Conservation (phyloP, 2,113 vertebrate genomes). For the Cottus gobio region DNA sequence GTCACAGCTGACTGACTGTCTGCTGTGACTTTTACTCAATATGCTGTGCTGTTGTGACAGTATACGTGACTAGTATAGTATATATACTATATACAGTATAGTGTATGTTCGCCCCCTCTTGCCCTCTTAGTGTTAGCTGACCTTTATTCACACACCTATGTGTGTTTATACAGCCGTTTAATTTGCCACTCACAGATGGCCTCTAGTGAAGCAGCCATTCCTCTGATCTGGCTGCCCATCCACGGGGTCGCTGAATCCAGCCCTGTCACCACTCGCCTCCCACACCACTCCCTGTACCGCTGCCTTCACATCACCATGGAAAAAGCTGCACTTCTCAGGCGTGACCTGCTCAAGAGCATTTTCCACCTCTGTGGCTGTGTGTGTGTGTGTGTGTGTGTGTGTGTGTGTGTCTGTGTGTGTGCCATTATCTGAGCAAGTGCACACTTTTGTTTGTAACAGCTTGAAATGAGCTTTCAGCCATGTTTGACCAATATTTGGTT, state of each 20-base stretch:
- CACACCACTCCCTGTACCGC: conserved; percentile 61
- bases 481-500: background rate
- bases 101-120: conserved; percentile 37
- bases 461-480: conserved; percentile 7
- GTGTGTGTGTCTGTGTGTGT: conserved; percentile 39
- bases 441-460: conserved; percentile 31
- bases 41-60: background rate
- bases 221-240: conserved; percentile 78
- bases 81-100: no score
- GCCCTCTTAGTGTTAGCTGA: conserved; percentile 60
- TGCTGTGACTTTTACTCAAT: no score
- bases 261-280: conserved; percentile 80
- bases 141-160: conserved; percentile 71
- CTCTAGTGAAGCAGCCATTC: conserved; percentile 70
- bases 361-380: conserved; percentile 73
- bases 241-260: conserved; percentile 61
- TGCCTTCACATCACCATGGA: conserved; percentile 75
- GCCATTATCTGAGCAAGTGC: conserved; percentile 42
- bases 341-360: conserved; percentile 80
- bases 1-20: conserved; percentile 15
- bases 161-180: conserved; percentile 78
- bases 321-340: conserved; percentile 76
- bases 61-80: conserved; percentile 5
- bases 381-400: conserved; percentile 17
- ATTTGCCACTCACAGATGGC: conserved; percentile 78